Evolutionary conservation across 92 coral and sea anemone genomes (phyloP).

Genomic region (Ricordea florida): DNA sequence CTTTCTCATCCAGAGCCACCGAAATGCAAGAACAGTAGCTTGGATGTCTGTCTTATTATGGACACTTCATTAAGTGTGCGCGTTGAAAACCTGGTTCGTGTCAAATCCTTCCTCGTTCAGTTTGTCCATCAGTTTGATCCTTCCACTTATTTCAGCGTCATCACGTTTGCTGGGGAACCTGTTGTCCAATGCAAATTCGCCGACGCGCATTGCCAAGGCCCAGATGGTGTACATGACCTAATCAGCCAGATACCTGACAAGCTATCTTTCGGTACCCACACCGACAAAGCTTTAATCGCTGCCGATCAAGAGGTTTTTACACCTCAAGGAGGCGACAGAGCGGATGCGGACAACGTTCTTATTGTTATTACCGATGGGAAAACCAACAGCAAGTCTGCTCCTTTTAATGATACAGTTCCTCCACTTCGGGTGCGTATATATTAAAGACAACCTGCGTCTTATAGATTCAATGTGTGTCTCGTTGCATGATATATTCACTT

Average conservation of each 20-base stretch:
- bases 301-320: slow-evolving; percentile 29
- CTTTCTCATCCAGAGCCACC: background rate
- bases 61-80: slow-evolving; percentile 57
- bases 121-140: slow-evolving; percentile 32
- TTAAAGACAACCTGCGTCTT: no score
- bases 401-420: slow-evolving; percentile 29
- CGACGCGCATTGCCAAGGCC: background rate
- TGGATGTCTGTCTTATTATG: slow-evolving; percentile 65
- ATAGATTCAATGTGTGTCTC: no score
- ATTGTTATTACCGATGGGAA: slow-evolving; percentile 66
- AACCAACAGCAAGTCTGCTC: slow-evolving; percentile 24
- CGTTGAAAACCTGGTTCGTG: slow-evolving; percentile 28
- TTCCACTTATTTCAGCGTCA: slow-evolving; percentile 52
- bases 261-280: slow-evolving; percentile 31
- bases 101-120: slow-evolving; percentile 49
- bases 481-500: no score
- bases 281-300: slow-evolving; percentile 54
- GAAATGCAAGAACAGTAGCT: background rate
- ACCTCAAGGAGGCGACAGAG: slow-evolving; percentile 36
- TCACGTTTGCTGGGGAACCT: slow-evolving; percentile 27
- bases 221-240: background rate
- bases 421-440: slow-evolving; percentile 30
- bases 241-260: slow-evolving; percentile 8
- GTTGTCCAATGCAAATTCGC: slow-evolving; percentile 27
- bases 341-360: slow-evolving; percentile 48